Evolutionary conservation across 2,113 vertebrate genomes (phyloP).

Genomic region (Beaufortia kweichowensis): DNA sequence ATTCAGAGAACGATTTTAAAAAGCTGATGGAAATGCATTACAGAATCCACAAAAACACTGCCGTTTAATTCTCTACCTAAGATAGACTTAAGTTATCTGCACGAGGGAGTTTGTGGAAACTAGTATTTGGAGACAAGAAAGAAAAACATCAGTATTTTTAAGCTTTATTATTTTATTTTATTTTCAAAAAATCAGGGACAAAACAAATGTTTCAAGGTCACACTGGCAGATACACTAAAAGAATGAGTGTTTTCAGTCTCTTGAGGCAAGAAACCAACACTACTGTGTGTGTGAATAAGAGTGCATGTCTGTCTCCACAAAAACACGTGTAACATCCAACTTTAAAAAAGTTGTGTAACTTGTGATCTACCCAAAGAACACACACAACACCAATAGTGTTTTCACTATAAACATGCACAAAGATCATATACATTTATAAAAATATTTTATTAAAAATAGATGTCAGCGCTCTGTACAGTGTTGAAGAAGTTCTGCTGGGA

Average conservation of each 20-base stretch:
- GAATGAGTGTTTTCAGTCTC: too few species aligned
- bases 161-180: too few species aligned
- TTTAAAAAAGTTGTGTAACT: neutral
- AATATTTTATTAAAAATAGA: constrained; percentile 55
- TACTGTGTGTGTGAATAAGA: neutral
- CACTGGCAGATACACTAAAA: neutral
- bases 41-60: too few species aligned
- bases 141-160: neutral
- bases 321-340: too few species aligned
- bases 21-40: neutral
- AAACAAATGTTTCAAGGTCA: neutral
- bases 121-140: too few species aligned
- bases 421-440: constrained; percentile 43
- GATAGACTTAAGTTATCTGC: neutral
- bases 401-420: neutral
- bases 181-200: neutral
- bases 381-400: neutral
- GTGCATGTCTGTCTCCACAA: too few species aligned
- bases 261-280: neutral
- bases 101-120: too few species aligned
- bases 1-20: neutral
- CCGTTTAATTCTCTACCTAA: too few species aligned
- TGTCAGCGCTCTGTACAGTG: constrained; percentile 43
- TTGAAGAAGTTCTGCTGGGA: constrained; percentile 28
- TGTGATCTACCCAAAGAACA: neutral